Evolutionary conservation across 2,113 vertebrate genomes (phyloP).

Genomic region (Sinocyclocheilus rhinocerous): DNA sequence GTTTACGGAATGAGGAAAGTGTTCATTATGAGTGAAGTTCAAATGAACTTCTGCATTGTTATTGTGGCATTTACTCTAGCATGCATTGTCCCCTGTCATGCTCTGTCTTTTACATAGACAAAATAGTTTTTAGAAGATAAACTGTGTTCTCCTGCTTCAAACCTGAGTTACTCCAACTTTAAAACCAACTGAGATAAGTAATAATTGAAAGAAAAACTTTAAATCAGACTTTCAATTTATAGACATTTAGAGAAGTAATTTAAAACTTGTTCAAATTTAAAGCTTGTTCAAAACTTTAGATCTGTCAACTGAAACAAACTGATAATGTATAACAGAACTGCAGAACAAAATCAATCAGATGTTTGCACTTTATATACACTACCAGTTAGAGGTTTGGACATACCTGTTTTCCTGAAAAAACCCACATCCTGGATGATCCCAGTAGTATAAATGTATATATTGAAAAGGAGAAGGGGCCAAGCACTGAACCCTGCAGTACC

Average conservation of each 20-base stretch:
- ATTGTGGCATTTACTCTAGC: neutral
- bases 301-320: neutral
- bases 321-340: neutral
- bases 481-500: neutral
- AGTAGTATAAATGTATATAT: neutral
- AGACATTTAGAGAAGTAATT: neutral
- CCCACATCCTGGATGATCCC: neutral
- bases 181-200: too few relatives aligned
- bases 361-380: neutral
- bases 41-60: constrained; percentile 1
- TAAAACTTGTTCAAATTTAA: neutral
- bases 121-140: neutral
- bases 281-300: neutral
- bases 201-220: too few relatives aligned
- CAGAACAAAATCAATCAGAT: neutral
- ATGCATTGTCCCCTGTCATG: neutral
- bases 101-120: neutral
- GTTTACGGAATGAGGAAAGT: neutral
- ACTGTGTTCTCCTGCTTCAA: neutral
- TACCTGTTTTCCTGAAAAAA: neutral
- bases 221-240: neutral
- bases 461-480: neutral
- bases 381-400: constrained; percentile 13
- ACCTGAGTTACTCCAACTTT: neutral
- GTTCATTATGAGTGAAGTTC: neutral